Percentiles rank a stretch among this genome's conserved stretches.
These are phyloP conservation scores for Rhynchopsitta pachyrhyncha DNA, from an alignment of 2,113 vertebrate species.

Conservation along the genomic window DNA sequence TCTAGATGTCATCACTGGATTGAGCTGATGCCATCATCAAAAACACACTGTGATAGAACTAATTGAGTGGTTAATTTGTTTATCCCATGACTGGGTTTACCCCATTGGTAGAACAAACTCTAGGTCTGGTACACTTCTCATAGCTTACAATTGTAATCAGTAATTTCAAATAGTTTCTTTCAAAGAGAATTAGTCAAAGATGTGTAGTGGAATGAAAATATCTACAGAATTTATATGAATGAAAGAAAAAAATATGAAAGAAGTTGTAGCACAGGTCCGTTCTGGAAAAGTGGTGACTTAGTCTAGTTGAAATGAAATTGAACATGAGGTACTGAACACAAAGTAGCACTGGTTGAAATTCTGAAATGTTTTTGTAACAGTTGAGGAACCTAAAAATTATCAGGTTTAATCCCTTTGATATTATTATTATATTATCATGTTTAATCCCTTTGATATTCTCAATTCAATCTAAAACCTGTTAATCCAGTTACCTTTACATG, in stretches of 20 bases:
- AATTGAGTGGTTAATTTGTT: neutral
- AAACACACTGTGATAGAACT: neutral
- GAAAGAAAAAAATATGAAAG: neutral
- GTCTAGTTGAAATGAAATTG: neutral
- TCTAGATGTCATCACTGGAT: neutral
- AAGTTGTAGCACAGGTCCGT: neutral
- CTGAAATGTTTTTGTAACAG: neutral
- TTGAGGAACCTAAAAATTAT: neutral
- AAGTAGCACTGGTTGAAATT: accelerated
- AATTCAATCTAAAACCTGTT: neutral
- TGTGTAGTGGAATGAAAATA: neutral
- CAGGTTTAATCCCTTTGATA: neutral
- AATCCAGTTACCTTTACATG: neutral
- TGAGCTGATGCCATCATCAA: neutral
- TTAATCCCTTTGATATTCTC: neutral
- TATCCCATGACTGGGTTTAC: neutral
- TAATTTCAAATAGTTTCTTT: neutral
- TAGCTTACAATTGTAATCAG: neutral
- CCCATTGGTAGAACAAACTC: neutral
- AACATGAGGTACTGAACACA: neutral
- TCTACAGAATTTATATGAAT: neutral
- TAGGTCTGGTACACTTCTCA: neutral
- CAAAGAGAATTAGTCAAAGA: neutral
- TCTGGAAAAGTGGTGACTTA: neutral
- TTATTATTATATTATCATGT: neutral